Percentiles rank a stretch among this genome's conserved stretches.
These are phyloP conservation scores for Mobula hypostoma DNA, from an alignment of 2,113 vertebrate genomes.

Conservation along the genomic window DNA sequence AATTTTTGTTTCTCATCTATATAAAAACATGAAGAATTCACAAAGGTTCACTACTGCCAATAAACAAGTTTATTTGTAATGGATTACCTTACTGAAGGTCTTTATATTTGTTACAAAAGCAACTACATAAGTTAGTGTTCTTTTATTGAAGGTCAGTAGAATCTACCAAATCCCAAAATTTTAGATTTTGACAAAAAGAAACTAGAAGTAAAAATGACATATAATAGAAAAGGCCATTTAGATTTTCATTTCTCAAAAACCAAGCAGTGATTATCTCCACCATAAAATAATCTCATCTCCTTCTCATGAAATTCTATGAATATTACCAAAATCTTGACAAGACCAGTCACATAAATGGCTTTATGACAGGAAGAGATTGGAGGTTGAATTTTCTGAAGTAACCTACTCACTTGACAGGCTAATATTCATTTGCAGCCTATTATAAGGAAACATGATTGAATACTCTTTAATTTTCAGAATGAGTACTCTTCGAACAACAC, in stretches of 20 bases:
- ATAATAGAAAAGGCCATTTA: background rate
- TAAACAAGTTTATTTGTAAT: background rate
- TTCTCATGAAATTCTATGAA: too few relatives aligned
- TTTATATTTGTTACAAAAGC: background rate
- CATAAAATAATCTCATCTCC: too few relatives aligned
- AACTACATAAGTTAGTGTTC: background rate
- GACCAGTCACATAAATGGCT: too few relatives aligned
- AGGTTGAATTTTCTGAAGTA: too few relatives aligned
- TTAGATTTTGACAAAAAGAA: background rate
- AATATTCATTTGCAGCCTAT: too few relatives aligned
- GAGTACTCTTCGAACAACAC: too few relatives aligned
- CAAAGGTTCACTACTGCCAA: background rate
- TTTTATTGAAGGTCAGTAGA: background rate
- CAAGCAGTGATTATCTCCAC: too few relatives aligned
- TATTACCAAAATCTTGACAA: too few relatives aligned
- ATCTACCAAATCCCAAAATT: background rate
- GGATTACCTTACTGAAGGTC: background rate
- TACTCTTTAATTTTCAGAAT: too few relatives aligned
- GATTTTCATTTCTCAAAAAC: background rate
- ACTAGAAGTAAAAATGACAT: background rate
- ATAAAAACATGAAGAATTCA: background rate
- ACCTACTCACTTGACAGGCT: too few relatives aligned
- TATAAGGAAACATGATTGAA: too few relatives aligned
- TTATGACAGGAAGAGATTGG: too few relatives aligned
- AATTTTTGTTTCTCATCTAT: background rate